Evolutionary conservation across 2,113 vertebrate species (phyloP).

Genomic region (Hylia prasina): DNA sequence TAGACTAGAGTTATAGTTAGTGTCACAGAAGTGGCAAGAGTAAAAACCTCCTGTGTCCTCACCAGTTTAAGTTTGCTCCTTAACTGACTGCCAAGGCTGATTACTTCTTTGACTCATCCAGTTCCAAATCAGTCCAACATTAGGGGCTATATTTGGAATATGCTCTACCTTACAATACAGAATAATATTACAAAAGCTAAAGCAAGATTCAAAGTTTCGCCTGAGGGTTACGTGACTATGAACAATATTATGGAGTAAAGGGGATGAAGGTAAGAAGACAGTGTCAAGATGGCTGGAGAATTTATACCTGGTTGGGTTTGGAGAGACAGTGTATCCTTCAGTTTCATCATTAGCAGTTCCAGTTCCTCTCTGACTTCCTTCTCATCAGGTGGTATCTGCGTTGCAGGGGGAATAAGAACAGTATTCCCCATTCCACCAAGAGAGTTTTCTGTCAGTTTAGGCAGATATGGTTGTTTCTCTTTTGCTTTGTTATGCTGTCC

Average conservation of each 20-base stretch:
- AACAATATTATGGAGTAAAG: neutral
- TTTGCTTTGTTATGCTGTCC: neutral
- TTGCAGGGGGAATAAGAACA: neutral
- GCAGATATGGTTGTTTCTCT: neutral
- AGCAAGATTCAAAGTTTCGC: neutral
- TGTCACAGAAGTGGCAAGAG: neutral
- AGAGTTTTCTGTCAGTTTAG: neutral
- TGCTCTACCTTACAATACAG: neutral
- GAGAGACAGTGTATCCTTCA: constrained; percentile 66
- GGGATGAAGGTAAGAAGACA: neutral
- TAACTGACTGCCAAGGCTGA: neutral
- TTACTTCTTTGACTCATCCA: neutral
- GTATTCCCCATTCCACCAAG: neutral
- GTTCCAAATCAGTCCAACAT: neutral
- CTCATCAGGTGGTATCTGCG: neutral
- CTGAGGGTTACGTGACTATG: neutral
- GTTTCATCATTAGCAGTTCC: constrained; percentile 68
- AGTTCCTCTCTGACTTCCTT: constrained; percentile 38
- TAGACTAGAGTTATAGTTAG: neutral
- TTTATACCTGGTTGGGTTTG: constrained; percentile 66
- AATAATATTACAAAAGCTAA: neutral
- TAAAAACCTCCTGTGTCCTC: neutral
- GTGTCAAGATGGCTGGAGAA: neutral
- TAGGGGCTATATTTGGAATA: neutral
- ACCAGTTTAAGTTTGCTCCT: neutral